Evolutionary conservation across 92 coral and sea anemone genomes (phyloP), one percentile per base, ranked within the genome.

Genomic region (Bergia puertoricense): DNA sequence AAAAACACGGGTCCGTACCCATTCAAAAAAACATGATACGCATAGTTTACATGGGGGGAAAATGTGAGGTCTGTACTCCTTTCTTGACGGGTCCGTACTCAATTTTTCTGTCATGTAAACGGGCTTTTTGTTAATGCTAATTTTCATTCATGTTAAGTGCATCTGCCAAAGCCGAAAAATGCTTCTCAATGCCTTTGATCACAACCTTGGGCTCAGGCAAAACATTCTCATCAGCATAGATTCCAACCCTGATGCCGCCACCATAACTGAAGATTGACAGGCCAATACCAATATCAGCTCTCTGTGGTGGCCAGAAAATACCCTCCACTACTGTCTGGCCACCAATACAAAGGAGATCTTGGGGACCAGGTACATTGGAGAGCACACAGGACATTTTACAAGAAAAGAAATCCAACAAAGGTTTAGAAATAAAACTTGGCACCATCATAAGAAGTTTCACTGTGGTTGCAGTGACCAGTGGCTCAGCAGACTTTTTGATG

Each of bases 341-440:
- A 0, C 99, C 99, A 44, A 95, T 90, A 48, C 91, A 90, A 43
- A 97, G 89, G 48, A 89, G 59, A 62, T 95, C 90, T 45, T 91
- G 93, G 23, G 99, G 99, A 10, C 99, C 99, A 20, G 99, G 98
- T 37, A 97, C 95, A n/a, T 97, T 97, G 68, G 98, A 95, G 43
- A 97, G 81, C 41, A 97, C 99, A 80, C 98, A 94, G 0, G 99
- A 94, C 97, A 93, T 92, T 81, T 97, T 97, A 8, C 89, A 54
- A 43, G 95, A 86, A 86, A 93, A 95, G 85, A 94, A 92, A 75
- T 97, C 97, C 1, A 97, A 84, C 79, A 97, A 67, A 37, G 94
- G 89, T 69, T 85, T 89, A 13, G 99, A 97, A 74, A 97, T 71
- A 73, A 90, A 95, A 62, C 91, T 91, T 2, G 99, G 98, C 22